Evolutionary conservation across 2,797 vertebrate species (phyloP).

Genomic region (Acanthornis magna): DNA sequence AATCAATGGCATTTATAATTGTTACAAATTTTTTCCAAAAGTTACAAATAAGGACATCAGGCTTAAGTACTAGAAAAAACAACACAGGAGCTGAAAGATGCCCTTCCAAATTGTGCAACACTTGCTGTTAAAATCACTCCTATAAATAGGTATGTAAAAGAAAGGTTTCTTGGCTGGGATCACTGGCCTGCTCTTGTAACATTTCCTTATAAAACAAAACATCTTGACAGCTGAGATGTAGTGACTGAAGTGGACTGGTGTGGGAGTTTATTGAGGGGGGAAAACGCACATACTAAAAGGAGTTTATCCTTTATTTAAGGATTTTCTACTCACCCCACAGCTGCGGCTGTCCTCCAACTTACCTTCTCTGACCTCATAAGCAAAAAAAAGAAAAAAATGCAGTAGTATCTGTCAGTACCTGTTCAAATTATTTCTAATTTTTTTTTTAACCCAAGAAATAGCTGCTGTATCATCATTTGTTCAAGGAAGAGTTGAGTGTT

Average conservation of each 20-base stretch:
- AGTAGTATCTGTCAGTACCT: not conserved
- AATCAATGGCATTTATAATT: not conserved
- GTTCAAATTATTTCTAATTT: not conserved
- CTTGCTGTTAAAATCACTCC: not conserved
- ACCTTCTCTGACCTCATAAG: not conserved
- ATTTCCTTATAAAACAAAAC: conserved; percentile 3
- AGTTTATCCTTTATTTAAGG: not conserved
- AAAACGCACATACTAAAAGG: not conserved
- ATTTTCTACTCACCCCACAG: not conserved
- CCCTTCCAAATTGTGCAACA: not conserved
- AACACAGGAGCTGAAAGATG: not conserved
- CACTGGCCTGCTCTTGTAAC: not conserved
- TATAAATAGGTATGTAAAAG: not conserved
- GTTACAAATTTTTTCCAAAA: not conserved
- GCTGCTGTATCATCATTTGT: not conserved
- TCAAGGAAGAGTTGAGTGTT: not conserved
- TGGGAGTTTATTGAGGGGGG: not conserved
- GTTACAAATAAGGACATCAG: not conserved
- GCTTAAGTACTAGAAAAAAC: not conserved
- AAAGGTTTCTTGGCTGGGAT: not conserved
- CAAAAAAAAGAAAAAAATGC: not conserved
- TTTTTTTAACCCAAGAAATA: not conserved
- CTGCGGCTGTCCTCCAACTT: not conserved
- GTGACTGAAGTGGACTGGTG: not conserved
- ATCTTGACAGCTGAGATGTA: not conserved